A percentile compares a stretch with the other conserved stretches of the same genome.
phyloP scores from a whole-genome alignment of 1,140 invertebrate genomes.

The Melipona quadrifasciata region DNA sequence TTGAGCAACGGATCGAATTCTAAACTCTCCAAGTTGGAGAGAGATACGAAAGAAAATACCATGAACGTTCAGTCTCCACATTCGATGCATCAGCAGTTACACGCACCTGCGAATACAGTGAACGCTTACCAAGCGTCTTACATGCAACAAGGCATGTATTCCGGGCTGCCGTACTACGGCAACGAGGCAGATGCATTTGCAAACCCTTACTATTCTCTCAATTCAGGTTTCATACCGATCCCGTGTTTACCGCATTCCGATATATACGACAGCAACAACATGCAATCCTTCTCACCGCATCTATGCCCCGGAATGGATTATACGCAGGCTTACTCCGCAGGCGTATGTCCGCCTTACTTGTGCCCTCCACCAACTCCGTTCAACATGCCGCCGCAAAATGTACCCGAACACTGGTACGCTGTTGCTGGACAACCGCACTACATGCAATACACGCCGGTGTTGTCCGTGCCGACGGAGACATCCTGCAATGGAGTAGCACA shows the following conservation, averaged over 20 bases:
- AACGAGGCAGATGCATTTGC: conserved; percentile 45
- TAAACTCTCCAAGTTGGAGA: conserved; percentile 5
- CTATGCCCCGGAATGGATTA: conserved; percentile 51
- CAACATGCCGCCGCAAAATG: conserved; percentile 40
- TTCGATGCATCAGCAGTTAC: conserved; percentile 7
- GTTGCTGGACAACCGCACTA: conserved; percentile 61
- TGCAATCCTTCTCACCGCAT: conserved; percentile 32
- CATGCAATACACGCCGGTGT: conserved; percentile 43
- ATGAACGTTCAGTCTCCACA: conserved; percentile 2
- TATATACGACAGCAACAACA: conserved; percentile 40
- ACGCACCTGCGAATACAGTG: background rate
- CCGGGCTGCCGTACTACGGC: conserved; percentile 46
- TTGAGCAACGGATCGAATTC: background rate
- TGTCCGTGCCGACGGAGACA: conserved; percentile 26
- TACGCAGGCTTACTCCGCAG: conserved; percentile 39
- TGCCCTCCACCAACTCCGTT: conserved; percentile 48
- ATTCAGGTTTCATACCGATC: conserved; percentile 40
- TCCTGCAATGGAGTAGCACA: conserved; percentile 27
- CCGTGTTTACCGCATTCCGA: conserved; percentile 57
- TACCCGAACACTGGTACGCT: conserved; percentile 64
- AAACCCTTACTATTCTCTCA: conserved; percentile 45
- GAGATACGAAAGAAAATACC: conserved; percentile 23
- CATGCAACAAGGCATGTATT: conserved; percentile 57
- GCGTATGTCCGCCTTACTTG: conserved; percentile 47
- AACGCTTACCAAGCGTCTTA: conserved; percentile 48